A percentile compares a stretch with the other conserved stretches of the same genome.
Evolutionary conservation across 2,888 invertebrate genomes (phyloP).

Genomic region (Drosophila bunnanda): DNA sequence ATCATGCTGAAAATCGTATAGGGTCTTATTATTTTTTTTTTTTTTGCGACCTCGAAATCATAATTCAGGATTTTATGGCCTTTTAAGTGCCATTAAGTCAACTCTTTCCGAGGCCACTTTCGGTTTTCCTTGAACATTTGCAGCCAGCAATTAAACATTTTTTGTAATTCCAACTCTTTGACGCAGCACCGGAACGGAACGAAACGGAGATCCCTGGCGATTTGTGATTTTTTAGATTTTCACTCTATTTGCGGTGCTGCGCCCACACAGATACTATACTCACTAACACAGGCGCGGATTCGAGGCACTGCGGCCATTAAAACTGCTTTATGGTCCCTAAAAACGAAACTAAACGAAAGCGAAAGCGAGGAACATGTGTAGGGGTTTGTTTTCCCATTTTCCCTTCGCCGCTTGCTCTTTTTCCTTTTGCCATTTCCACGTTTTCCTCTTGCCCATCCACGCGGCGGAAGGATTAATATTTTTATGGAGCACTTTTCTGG

Average conservation of each 20-base stretch:
- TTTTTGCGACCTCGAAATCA: slow-evolving; percentile 70
- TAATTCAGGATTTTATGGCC: slow-evolving; percentile 65
- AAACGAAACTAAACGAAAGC: slow-evolving; percentile 75
- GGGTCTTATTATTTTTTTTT: slow-evolving; percentile 17
- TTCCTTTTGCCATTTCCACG: slow-evolving; percentile 11
- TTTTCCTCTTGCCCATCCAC: slow-evolving; percentile 18
- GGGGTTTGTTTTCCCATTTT: slow-evolving; percentile 24
- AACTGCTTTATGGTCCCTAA: slow-evolving; percentile 71
- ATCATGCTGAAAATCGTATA: slow-evolving; percentile 27
- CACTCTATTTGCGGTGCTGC: slow-evolving; percentile 66
- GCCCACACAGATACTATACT: slow-evolving; percentile 32
- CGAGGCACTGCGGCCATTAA: slow-evolving; percentile 61
- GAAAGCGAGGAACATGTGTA: slow-evolving; percentile 67
- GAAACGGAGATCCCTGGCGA: slow-evolving; percentile 34
- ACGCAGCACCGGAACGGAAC: slow-evolving; percentile 53
- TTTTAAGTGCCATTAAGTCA: slow-evolving; percentile 70
- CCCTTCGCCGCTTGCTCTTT: neutral
- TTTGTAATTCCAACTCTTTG: slow-evolving; percentile 75
- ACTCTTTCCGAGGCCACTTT: slow-evolving; percentile 64
- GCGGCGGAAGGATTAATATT: slow-evolving; percentile 72
- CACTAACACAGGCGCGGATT: slow-evolving; percentile 11
- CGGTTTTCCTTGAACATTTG: slow-evolving; percentile 67
- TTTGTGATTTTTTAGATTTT: slow-evolving; percentile 61
- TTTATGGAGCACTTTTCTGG: slow-evolving; percentile 66
- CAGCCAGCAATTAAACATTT: slow-evolving; percentile 68